phyloP scores from a whole-genome alignment of 2,113 vertebrate species.

The Calcarius ornatus region DNA sequence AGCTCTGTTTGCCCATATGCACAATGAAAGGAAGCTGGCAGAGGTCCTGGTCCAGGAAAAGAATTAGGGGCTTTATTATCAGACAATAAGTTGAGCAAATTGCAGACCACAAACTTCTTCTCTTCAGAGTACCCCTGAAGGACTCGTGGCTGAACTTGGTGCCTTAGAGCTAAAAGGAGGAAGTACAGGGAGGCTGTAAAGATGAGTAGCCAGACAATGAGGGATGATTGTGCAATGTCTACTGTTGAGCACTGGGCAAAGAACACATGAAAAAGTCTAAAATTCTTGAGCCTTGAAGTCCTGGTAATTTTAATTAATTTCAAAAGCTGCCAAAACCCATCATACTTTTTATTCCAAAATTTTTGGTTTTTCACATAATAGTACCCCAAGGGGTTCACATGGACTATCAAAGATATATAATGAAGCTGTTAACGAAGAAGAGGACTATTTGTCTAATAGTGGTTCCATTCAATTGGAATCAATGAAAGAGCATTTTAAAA shows the following conservation, averaged over 20 bases:
- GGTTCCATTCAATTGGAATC: not conserved
- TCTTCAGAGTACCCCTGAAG: not conserved
- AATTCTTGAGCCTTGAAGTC: not conserved
- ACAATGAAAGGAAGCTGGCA: conserved; percentile 57
- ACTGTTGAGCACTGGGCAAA: not conserved
- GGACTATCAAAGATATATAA: not conserved
- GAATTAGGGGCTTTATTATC: conserved; percentile 40
- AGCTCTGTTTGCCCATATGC: conserved; percentile 32
- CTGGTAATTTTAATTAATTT: not conserved
- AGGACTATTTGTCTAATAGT: not conserved
- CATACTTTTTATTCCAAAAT: not conserved
- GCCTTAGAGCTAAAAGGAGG: not conserved
- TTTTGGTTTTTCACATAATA: not conserved
- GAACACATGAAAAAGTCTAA: not conserved
- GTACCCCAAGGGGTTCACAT: not conserved
- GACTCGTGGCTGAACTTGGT: not conserved
- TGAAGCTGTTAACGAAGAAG: not conserved
- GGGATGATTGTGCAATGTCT: not conserved
- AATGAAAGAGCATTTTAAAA: not conserved
- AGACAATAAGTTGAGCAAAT: conserved; percentile 43
- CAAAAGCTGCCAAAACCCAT: not conserved
- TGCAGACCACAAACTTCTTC: conserved; percentile 12
- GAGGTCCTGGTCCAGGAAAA: conserved; percentile 43
- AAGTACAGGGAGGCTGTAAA: not conserved
- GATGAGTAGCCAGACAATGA: not conserved